Conservation (phyloP, 2,888 invertebrate species). For the Drosophila cyrtoloma region DNA sequence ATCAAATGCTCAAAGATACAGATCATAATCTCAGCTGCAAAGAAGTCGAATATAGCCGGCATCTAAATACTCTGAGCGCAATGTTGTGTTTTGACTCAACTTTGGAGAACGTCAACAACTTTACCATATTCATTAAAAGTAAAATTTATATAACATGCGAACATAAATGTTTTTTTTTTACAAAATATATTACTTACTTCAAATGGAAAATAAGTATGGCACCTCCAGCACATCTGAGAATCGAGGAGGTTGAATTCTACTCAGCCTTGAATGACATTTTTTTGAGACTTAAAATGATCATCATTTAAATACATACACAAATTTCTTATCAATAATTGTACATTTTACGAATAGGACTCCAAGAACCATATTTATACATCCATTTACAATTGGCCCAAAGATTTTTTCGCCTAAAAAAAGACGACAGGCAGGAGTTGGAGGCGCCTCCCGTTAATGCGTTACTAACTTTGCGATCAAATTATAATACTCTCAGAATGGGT, state of each 20-base stretch:
- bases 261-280: neutral
- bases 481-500: neutral
- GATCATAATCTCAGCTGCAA: conserved; percentile 53
- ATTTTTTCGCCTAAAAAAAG: fast-evolving
- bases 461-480: neutral
- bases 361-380: neutral
- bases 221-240: neutral
- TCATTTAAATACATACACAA: neutral
- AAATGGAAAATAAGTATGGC: no score
- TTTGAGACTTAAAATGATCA: neutral
- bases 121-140: no score
- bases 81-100: no score
- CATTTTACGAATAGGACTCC: neutral
- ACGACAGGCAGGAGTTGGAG: neutral
- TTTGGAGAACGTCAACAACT: no score
- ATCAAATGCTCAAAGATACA: conserved; percentile 63
- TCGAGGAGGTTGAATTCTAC: neutral
- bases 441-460: neutral
- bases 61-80: neutral
- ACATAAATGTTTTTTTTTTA: no score
- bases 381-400: neutral
- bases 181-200: no score
- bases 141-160: no score
- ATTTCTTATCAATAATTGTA: neutral
- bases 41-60: neutral